A percentile compares a stretch with the other conserved stretches of the same genome.
phyloP scores from a whole-genome alignment of 1,140 invertebrate species.

The Lutraria rhynchaena region DNA sequence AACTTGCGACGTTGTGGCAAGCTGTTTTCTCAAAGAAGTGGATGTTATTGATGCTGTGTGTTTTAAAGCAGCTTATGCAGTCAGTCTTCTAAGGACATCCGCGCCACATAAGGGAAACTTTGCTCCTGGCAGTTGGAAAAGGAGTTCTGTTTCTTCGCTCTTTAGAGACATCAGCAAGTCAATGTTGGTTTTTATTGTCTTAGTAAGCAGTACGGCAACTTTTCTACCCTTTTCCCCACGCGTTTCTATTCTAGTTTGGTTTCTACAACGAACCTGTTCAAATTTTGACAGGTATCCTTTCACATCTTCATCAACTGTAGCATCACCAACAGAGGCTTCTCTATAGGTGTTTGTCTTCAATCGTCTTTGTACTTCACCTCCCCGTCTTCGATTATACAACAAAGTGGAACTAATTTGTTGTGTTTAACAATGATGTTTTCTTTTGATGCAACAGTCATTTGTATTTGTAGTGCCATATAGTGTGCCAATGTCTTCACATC shows the following conservation, averaged over 20 bases:
- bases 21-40: conserved; percentile 34
- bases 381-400: conserved; percentile 11
- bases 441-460: not conserved
- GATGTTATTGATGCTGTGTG: conserved; percentile 17
- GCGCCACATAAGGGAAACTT: not conserved
- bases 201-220: conserved; percentile 45
- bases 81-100: conserved; percentile 10
- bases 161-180: not conserved
- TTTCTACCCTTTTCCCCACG: conserved; percentile 47
- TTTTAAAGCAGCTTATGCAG: not conserved
- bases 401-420: not conserved
- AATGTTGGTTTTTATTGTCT: conserved; percentile 28
- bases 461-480: not conserved
- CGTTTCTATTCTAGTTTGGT: conserved; percentile 22
- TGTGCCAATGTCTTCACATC: not conserved
- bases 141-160: not conserved
- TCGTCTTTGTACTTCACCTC: conserved; percentile 17
- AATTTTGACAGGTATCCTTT: too few relatives aligned
- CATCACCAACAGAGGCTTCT: conserved; percentile 1
- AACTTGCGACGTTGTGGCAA: conserved; percentile 31
- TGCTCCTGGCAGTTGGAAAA: not conserved
- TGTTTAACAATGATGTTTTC: not conserved
- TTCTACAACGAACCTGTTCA: conserved; percentile 30
- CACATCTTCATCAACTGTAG: conserved; percentile 16
- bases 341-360: conserved; percentile 6